These are phyloP conservation scores for Cacoxenus indagator DNA, from an alignment of 2,888 invertebrate species.

Conservation along the genomic window DNA sequence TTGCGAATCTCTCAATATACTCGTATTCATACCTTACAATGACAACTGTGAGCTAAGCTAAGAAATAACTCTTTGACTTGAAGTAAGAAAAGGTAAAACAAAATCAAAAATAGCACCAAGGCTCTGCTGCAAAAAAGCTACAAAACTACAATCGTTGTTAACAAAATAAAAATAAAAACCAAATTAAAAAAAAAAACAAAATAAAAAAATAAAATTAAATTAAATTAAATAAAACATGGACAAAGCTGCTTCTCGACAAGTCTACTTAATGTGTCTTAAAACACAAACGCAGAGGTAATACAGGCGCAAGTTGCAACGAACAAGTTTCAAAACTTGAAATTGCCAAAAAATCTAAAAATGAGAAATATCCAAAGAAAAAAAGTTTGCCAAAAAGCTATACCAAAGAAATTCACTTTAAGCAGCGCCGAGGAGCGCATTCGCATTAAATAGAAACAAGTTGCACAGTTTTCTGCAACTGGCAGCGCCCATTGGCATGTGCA, in stretches of 20 bases:
- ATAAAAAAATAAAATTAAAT: too few relatives aligned
- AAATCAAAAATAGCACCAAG: background rate
- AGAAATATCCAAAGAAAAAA: background rate
- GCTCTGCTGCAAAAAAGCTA: background rate
- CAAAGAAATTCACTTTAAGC: too few relatives aligned
- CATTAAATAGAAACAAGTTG: conserved; percentile 1
- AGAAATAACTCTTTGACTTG: too few relatives aligned
- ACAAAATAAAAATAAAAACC: too few relatives aligned
- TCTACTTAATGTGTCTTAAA: background rate
- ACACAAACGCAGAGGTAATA: background rate
- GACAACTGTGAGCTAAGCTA: too few relatives aligned
- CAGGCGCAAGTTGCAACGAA: background rate
- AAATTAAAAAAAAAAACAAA: too few relatives aligned
- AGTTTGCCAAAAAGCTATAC: too few relatives aligned
- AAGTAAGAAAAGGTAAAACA: too few relatives aligned
- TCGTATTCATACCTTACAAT: too few relatives aligned
- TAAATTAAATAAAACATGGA: too few relatives aligned
- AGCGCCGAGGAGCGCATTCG: too few relatives aligned
- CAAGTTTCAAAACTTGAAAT: conserved; percentile 3
- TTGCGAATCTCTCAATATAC: too few relatives aligned
- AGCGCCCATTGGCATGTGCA: background rate
- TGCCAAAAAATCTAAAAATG: conserved; percentile 9
- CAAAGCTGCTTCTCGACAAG: background rate
- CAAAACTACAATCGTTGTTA: background rate
- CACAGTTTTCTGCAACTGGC: background rate